Evolutionary conservation across 2,797 vertebrate genomes (phyloP), one percentile per base, ranked within the genome.

Genomic region (Anabacerthia variegaticeps): DNA sequence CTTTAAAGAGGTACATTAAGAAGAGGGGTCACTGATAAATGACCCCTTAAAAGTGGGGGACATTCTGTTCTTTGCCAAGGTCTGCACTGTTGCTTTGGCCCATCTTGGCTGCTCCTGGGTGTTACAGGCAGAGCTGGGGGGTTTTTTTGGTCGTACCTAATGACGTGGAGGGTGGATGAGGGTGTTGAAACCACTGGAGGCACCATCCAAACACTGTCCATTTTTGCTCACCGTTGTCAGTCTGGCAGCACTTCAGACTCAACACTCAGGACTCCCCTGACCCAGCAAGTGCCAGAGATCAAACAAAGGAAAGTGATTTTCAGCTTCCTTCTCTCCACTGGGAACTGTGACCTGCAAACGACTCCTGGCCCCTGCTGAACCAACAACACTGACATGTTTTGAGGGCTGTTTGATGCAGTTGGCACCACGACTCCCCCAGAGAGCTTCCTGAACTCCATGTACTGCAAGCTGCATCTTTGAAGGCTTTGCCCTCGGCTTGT

Each of bases 1-100:
- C 49, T 90, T 88, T 92, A 81, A 88, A 90, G 79, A 93, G 54
- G 73, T 46, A 7, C 88, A 81, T 93, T 92, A 88, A 86, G 88
- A 72, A 81, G 51, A 46, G 79, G 54, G 88, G 75, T 95, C 82
- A 51, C 14, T 88, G 92, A 69, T 55, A 81, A 92, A 69, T 62
- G 93, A 94, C 76, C 96, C 79, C 66, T 89, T 92, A 34, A 78
- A 93, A 91, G 39, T 2, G 43, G 61, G 72, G 36, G 66, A 85
- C n/a, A 52, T 32, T 86, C 66, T 73, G 52, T 81, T 49, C 87
- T 89, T 23, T 20, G 24, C 92, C 72, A 68, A 78, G 81, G 58
- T 83, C 89, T 93, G 44, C 34, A 6, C 32, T 44, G 68, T n/a
- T 67, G 44, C 73, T 67, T 87, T 71, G 68, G 78, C 15, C 63